Percentiles rank a stretch among this genome's conserved stretches.
These are phyloP conservation scores for Micrastur ruficollis DNA, from an alignment of 2,797 vertebrate genomes.

Conservation along the genomic window DNA sequence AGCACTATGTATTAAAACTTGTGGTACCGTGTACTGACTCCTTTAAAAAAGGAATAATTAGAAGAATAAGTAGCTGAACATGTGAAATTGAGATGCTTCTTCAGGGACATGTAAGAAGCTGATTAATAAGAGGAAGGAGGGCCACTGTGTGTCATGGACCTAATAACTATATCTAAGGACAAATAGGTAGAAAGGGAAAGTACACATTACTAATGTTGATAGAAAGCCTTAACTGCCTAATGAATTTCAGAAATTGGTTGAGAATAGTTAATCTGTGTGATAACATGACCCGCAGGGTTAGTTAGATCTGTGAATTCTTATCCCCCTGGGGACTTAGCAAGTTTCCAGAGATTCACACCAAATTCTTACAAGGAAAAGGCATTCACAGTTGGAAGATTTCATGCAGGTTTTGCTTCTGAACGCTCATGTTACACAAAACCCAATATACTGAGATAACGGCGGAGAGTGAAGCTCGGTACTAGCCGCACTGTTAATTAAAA, in stretches of 20 bases:
- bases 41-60: neutral
- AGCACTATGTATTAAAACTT: neutral
- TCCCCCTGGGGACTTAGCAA: slow-evolving; percentile 7
- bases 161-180: slow-evolving; percentile 49
- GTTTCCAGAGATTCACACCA: slow-evolving; percentile 39
- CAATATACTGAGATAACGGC: neutral
- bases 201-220: slow-evolving; percentile 62
- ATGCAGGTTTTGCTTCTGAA: slow-evolving; percentile 21
- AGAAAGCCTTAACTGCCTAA: slow-evolving; percentile 61
- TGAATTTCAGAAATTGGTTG: slow-evolving; percentile 64
- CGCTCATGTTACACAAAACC: neutral
- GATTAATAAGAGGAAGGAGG: slow-evolving; percentile 7
- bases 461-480: neutral
- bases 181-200: slow-evolving; percentile 56
- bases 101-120: neutral
- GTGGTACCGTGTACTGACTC: neutral
- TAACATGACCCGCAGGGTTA: slow-evolving; percentile 61
- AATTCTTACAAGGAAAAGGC: neutral
- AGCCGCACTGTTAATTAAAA: slow-evolving; percentile 11
- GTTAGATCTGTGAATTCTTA: slow-evolving; percentile 62
- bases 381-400: slow-evolving; percentile 16
- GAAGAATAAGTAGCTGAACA: slow-evolving; percentile 41
- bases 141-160: slow-evolving; percentile 1
- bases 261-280: slow-evolving; percentile 63
- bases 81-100: slow-evolving; percentile 24